A percentile compares a stretch with the other conserved stretches of the same genome.
Evolutionary conservation across 2,888 invertebrate species (phyloP).

Genomic region (Lithodes maja): DNA sequence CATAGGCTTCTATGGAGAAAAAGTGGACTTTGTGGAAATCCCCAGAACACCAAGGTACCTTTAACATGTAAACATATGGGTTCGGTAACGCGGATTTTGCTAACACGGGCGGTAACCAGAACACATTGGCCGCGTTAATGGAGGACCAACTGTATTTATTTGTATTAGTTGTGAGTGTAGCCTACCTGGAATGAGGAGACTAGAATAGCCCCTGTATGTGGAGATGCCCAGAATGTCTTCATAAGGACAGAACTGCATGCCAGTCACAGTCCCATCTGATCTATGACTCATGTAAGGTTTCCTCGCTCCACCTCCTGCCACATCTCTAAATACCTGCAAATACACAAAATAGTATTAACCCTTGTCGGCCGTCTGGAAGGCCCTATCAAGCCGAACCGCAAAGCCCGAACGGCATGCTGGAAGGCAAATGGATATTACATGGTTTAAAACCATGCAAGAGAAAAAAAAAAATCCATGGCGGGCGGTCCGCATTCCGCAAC

Average conservation of each 20-base stretch:
- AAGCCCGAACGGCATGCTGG: too few relatives aligned
- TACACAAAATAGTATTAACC: neutral
- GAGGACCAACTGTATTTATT: neutral
- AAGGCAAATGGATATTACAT: too few relatives aligned
- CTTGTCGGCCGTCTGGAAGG: too few relatives aligned
- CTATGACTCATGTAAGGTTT: conserved; percentile 88
- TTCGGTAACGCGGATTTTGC: too few relatives aligned
- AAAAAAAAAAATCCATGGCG: too few relatives aligned
- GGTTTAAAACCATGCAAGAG: too few relatives aligned
- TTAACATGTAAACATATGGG: too few relatives aligned
- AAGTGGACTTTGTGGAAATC: neutral
- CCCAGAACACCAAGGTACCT: too few relatives aligned
- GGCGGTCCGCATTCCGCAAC: too few relatives aligned
- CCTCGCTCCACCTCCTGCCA: conserved; percentile 78
- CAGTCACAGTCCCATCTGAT: conserved; percentile 80
- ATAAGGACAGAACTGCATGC: conserved; percentile 94
- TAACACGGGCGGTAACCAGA: too few relatives aligned
- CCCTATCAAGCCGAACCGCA: too few relatives aligned
- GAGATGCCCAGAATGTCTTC: conserved; percentile 97
- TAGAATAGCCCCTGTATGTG: conserved; percentile 86
- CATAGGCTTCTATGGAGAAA: neutral
- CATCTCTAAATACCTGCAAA: conserved; percentile 79
- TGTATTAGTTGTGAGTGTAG: neutral
- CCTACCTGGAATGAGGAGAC: conserved; percentile 93
- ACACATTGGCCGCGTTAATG: too few relatives aligned